Conservation (phyloP, 2,797 vertebrate genomes). For the Rhabdomys pumilio region DNA sequence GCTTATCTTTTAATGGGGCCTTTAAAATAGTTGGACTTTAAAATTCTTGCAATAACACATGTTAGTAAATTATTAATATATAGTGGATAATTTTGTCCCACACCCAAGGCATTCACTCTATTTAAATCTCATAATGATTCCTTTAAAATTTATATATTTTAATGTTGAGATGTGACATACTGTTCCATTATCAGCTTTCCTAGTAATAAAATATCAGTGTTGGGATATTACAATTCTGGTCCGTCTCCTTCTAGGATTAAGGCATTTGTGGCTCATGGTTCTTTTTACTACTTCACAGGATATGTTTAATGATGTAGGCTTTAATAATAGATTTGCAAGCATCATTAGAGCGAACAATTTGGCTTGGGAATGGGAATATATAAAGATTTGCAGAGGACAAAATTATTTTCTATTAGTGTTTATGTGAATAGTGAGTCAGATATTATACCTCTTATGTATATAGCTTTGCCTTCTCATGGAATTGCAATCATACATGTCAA, state of each 20-base stretch:
- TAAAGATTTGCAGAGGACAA: background rate
- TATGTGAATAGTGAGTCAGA: background rate
- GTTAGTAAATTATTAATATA: background rate
- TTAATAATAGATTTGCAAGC: background rate
- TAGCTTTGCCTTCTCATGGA: background rate
- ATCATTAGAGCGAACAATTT: background rate
- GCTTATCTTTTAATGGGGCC: constrained; percentile 22
- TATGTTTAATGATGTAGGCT: background rate
- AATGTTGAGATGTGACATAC: background rate
- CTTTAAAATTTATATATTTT: background rate
- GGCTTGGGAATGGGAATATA: background rate
- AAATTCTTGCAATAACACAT: constrained; percentile 3
- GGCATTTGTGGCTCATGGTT: background rate
- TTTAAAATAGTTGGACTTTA: constrained; percentile 47
- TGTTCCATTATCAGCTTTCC: background rate
- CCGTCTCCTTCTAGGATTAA: background rate
- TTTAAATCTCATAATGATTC: background rate
- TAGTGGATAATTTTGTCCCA: background rate
- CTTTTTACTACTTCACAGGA: background rate
- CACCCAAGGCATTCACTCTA: background rate
- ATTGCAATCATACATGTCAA: background rate
- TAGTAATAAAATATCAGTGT: background rate
- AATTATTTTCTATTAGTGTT: background rate
- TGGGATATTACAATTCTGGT: background rate
- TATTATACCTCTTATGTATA: background rate